A percentile compares a stretch with the other conserved stretches of the same genome.
phyloP scores from a whole-genome alignment of 1,140 invertebrate species.

The Tetragonula clypearis region DNA sequence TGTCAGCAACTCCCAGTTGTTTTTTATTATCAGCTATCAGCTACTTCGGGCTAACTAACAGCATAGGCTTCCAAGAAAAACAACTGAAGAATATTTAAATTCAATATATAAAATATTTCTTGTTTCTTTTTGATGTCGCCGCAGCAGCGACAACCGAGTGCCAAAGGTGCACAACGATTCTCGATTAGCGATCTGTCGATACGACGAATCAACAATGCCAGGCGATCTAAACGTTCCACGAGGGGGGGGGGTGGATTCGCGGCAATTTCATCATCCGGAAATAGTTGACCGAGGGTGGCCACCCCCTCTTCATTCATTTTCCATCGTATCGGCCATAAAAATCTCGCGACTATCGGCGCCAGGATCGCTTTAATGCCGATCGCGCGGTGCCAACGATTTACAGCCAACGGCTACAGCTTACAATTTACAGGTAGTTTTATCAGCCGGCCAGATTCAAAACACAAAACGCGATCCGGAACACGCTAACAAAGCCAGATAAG shows the following conservation, averaged over 20 bases:
- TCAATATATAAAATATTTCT: too few relatives aligned
- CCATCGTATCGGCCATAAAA: not conserved
- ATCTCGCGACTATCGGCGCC: not conserved
- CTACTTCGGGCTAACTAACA: too few relatives aligned
- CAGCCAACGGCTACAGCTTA: not conserved
- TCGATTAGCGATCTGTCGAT: too few relatives aligned
- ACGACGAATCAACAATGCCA: too few relatives aligned
- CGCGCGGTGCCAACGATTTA: not conserved
- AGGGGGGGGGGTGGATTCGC: not conserved
- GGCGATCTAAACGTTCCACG: not conserved
- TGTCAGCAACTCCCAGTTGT: too few relatives aligned
- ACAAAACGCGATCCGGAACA: not conserved
- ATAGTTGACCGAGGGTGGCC: not conserved
- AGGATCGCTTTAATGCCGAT: not conserved
- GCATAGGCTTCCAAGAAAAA: too few relatives aligned
- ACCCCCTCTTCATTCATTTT: not conserved
- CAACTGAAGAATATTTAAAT: too few relatives aligned
- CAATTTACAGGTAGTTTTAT: conserved; percentile 12
- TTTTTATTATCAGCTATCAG: too few relatives aligned
- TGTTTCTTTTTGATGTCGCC: too few relatives aligned
- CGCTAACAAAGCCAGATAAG: not conserved
- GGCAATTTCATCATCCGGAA: not conserved
- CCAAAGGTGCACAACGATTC: too few relatives aligned
- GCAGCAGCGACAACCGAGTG: too few relatives aligned
- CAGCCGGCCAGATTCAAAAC: not conserved